Evolutionary conservation across 1,140 invertebrate species (phyloP), one percentile per base, ranked within the genome.

Genomic region (Bombus difficillimus): DNA sequence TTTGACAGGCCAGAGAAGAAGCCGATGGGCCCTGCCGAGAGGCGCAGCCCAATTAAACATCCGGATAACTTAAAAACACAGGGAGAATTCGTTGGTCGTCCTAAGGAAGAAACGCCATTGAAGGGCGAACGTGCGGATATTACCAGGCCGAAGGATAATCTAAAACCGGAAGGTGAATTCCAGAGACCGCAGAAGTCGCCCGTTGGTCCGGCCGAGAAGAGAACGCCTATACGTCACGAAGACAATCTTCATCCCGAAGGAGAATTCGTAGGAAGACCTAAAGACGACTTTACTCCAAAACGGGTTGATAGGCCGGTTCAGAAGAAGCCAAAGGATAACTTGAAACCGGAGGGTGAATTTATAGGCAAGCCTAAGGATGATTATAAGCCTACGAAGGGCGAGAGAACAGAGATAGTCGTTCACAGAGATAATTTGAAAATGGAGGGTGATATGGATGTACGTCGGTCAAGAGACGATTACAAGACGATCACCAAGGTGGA

Each of bases 311-410:
- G 47, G 18, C 47, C 47, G 47, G 18, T 53, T 8, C 47, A 53
- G 71, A 95, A 96, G 2, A 96, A 95, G 81, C 96, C 96, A 79
- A 95, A 95, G 0, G 93, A 96, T 92, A 97, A 97, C 92, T 91
- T 97, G 12, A 96, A 95, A 93, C 96, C 96, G 47, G 96, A 97
- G 94, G 97, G 97, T 39, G 96, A 97, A 47, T 97, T 97, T 88
- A 95, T 96, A 59, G 85, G 92, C 28, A 94, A 93, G 5, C 86
- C 91, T 0, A 91, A 88, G 43, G 88, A 89, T 66, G 90, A 93
- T 22, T 91, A 91, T 13, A 76, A 59, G 22, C 90, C 86, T 15
- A 91, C 72, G 83, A 91, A 37, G 79, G 93, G 88, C 8, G 95
- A 95, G 62, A 85, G 92, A 69, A 92, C 92, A 32, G 89, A 90